Evolutionary conservation across 2,797 vertebrate species (phyloP), one percentile per base, ranked within the genome.

Genomic region (Aplochiton taeniatus): DNA sequence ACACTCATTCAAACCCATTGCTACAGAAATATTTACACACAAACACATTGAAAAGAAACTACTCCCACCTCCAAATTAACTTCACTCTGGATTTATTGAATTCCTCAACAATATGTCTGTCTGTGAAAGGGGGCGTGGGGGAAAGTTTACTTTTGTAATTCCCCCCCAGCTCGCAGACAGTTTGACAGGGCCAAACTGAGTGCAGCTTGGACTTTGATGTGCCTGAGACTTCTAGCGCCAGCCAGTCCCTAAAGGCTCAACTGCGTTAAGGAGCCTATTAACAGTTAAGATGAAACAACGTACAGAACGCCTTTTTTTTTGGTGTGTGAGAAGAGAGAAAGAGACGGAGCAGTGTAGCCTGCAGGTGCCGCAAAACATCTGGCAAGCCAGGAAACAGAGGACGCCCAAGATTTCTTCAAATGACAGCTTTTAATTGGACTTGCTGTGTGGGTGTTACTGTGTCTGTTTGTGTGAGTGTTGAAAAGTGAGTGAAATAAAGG

Each of bases 351-450:
- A 73, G 87, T 86, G 89, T 91, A 91, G 92, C 92, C 93, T 94
- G 87, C 90, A 94, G 91, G 93, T 94, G 90, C 89, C 75, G 85
- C 79, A 80, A 89, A 93, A 94, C 93, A 95, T 94, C 94, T 95
- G 94, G 93, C 89, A 93, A 94, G 90, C 92, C 91, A 93, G 91
- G 90, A 91, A 93, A 92, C 85, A 88, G 92, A 93, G 93, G 93
- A 93, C 92, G 92, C 89, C 91, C 91, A 91, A 91, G 92, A 93
- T 91, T 91, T 53, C 91, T 92, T 93, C 92, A 93, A 92, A 94
- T 92, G 92, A 94, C 94, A 91, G 88, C 90, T 94, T 94, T 92
- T 94, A 94, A 93, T 93, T 94, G 92, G 90, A 85, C 90, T 92
- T 91, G 86, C 0, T 89, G 61, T 53, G n/a, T 65, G n/a, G 54